phyloP scores from a whole-genome alignment of 2,888 invertebrate species.

The Rhogogaster chlorosoma region DNA sequence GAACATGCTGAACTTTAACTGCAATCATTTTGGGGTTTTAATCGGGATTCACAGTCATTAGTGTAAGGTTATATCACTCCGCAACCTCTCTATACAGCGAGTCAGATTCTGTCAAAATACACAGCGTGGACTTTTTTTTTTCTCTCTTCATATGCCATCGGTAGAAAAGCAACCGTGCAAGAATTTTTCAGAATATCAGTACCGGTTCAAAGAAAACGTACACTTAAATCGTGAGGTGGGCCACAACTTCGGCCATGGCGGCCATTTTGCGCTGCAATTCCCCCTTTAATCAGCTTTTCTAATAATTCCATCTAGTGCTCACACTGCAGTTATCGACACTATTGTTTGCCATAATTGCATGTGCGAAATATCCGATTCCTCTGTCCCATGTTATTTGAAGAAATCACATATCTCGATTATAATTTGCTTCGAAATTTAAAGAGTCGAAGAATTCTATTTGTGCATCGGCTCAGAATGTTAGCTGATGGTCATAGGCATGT shows the following conservation, averaged over 20 bases:
- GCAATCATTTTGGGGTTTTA: conserved; percentile 54
- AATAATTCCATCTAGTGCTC: not conserved
- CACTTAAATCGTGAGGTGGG: not conserved
- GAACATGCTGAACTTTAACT: conserved; percentile 89
- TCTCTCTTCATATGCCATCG: not conserved
- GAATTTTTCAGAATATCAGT: not conserved
- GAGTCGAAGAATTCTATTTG: too few relatives aligned
- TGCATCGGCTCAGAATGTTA: too few relatives aligned
- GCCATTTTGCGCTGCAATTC: not conserved
- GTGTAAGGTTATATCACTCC: not conserved
- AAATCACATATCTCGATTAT: too few relatives aligned
- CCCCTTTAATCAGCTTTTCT: not conserved
- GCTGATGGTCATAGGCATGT: too few relatives aligned
- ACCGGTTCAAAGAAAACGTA: not conserved
- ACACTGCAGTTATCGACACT: not conserved
- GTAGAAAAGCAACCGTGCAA: not conserved
- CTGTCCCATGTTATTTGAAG: too few relatives aligned
- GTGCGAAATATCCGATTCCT: too few relatives aligned
- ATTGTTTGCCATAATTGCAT: not conserved
- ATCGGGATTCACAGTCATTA: not conserved
- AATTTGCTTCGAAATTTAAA: too few relatives aligned
- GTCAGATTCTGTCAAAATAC: not conserved
- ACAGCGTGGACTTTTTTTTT: not conserved
- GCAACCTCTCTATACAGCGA: not conserved
- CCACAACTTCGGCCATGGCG: not conserved